Evolutionary conservation across 2,113 vertebrate genomes (phyloP).

Genomic region (Chaenogobius annularis): DNA sequence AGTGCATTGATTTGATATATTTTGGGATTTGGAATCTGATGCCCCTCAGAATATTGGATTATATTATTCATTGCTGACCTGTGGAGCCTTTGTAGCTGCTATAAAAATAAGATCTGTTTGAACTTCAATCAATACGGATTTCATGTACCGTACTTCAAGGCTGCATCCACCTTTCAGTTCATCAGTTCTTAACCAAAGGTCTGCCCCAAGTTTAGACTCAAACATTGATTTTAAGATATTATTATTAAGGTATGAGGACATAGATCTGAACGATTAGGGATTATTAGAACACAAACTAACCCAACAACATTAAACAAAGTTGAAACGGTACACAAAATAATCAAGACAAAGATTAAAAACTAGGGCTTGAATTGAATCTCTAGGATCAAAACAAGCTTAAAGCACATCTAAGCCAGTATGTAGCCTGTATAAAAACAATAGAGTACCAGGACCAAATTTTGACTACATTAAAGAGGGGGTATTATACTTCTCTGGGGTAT

Average conservation of each 20-base stretch:
- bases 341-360: too few relatives aligned
- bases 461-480: background rate
- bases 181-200: slow-evolving; percentile 43
- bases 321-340: too few relatives aligned
- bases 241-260: background rate
- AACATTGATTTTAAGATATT: background rate
- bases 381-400: background rate
- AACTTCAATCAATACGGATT: background rate
- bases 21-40: background rate
- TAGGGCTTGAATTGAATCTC: too few relatives aligned
- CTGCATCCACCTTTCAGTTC: slow-evolving; percentile 87
- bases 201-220: background rate
- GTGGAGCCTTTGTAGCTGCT: background rate
- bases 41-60: background rate
- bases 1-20: background rate
- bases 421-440: too few relatives aligned
- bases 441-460: background rate
- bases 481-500: too few relatives aligned
- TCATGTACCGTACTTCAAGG: background rate
- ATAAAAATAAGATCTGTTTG: background rate
- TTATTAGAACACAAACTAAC: too few relatives aligned
- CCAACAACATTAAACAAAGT: too few relatives aligned
- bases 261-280: background rate
- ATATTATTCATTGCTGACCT: background rate
- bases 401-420: background rate